phyloP scores from a whole-genome alignment of 2,113 vertebrate genomes.

The Tapirus terrestris region DNA sequence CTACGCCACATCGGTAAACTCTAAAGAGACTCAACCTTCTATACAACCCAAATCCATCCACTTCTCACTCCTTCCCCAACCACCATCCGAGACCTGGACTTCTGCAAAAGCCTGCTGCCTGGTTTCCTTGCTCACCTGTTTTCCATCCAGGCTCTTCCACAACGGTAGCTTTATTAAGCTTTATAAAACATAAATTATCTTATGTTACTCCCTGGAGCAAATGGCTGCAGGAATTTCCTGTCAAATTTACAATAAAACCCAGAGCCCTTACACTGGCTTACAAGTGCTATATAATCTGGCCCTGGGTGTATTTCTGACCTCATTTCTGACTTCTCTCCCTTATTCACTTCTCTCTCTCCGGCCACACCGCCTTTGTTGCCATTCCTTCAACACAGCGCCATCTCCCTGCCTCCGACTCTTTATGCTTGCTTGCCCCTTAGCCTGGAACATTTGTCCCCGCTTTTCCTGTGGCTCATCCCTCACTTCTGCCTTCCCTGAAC shows the following conservation, averaged over 20 bases:
- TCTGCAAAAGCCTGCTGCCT: neutral
- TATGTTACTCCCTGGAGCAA: neutral
- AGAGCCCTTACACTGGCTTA: neutral
- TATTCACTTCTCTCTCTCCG: neutral
- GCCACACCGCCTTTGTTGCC: neutral
- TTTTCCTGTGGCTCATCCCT: neutral
- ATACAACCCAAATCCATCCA: neutral
- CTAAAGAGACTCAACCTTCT: neutral
- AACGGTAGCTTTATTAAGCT: neutral
- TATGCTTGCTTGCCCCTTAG: neutral
- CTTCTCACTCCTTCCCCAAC: neutral
- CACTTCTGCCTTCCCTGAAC: neutral
- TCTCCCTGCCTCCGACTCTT: neutral
- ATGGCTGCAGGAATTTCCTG: neutral
- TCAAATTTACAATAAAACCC: neutral
- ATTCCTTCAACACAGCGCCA: neutral
- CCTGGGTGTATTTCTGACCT: neutral
- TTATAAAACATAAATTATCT: neutral
- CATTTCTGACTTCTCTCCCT: neutral
- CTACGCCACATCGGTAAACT: neutral
- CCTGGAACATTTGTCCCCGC: neutral
- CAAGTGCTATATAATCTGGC: neutral
- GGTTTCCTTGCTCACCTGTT: neutral
- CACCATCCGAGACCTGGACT: neutral
- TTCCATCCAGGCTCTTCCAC: neutral